These are phyloP conservation scores for Clistopyga incitator DNA, from an alignment of 2,888 invertebrate species.

Conservation along the genomic window DNA sequence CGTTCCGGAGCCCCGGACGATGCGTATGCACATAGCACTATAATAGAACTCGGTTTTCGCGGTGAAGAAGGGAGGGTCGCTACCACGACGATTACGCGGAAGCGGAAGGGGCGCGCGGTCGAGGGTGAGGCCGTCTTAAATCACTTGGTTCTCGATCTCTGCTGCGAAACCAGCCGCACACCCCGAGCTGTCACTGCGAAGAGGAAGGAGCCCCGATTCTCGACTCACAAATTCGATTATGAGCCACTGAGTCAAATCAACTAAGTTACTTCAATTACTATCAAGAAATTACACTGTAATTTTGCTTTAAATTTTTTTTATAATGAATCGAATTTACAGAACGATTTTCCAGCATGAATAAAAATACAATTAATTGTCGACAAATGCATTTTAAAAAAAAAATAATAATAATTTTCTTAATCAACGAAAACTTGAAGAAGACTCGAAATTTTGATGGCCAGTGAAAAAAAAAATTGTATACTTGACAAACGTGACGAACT, in stretches of 20 bases:
- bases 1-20: slow-evolving; percentile 32
- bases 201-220: slow-evolving; percentile 30
- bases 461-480: slow-evolving; percentile 17
- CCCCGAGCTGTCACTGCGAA: slow-evolving; percentile 31
- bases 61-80: slow-evolving; percentile 59
- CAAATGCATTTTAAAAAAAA: too few relatives aligned
- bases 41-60: slow-evolving; percentile 57
- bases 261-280: slow-evolving; percentile 16
- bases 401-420: not conserved
- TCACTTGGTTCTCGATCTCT: slow-evolving; percentile 56
- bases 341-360: too few relatives aligned
- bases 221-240: slow-evolving; percentile 52
- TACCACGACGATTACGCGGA: slow-evolving; percentile 65
- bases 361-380: too few relatives aligned
- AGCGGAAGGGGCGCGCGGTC: slow-evolving; percentile 63
- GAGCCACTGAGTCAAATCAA: slow-evolving; percentile 19
- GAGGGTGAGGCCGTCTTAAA: slow-evolving; percentile 61
- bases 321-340: not conserved
- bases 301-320: not conserved
- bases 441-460: not conserved
- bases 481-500: slow-evolving; percentile 29
- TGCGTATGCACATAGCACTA: slow-evolving; percentile 43
- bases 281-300: not conserved
- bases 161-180: slow-evolving; percentile 30
- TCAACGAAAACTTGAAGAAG: not conserved